A percentile compares a stretch with the other conserved stretches of the same genome.
Conservation (phyloP, 2,113 vertebrate species). For the Grammomys dolichurus region DNA sequence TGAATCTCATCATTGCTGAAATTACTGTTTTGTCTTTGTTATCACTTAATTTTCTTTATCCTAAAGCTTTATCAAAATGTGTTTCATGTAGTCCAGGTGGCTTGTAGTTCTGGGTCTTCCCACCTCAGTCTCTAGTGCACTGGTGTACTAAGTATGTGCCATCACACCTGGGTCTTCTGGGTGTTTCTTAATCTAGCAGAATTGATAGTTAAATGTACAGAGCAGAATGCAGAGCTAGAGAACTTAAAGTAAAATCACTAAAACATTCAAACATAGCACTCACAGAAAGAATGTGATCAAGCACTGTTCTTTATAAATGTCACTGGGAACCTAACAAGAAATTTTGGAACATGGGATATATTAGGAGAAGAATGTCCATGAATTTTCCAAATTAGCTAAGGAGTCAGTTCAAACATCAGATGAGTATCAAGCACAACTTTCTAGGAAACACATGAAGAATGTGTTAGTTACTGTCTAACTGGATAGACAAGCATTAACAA, state of each 20-base stretch:
- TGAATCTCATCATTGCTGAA: background rate
- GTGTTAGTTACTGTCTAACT: background rate
- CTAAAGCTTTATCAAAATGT: background rate
- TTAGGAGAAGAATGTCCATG: background rate
- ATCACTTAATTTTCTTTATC: background rate
- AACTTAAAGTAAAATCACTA: background rate
- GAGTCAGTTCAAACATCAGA: background rate
- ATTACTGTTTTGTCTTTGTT: background rate
- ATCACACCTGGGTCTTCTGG: background rate
- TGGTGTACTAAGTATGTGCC: background rate
- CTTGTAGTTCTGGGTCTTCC: too few relatives aligned
- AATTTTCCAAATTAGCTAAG: slow-evolving; percentile 24
- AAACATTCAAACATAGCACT: slow-evolving; percentile 11
- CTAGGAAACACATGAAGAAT: background rate
- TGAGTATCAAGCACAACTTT: background rate
- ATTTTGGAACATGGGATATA: background rate
- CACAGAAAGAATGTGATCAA: background rate
- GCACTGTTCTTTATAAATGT: background rate
- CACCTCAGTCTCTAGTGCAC: fast-evolving
- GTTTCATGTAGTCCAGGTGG: background rate
- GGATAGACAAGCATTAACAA: background rate
- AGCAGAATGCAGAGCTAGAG: background rate
- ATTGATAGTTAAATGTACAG: background rate
- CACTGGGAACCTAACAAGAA: background rate
- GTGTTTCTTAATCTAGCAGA: background rate